phyloP scores from a whole-genome alignment of 1,140 invertebrate genomes.

The Drosophila auraria region DNA sequence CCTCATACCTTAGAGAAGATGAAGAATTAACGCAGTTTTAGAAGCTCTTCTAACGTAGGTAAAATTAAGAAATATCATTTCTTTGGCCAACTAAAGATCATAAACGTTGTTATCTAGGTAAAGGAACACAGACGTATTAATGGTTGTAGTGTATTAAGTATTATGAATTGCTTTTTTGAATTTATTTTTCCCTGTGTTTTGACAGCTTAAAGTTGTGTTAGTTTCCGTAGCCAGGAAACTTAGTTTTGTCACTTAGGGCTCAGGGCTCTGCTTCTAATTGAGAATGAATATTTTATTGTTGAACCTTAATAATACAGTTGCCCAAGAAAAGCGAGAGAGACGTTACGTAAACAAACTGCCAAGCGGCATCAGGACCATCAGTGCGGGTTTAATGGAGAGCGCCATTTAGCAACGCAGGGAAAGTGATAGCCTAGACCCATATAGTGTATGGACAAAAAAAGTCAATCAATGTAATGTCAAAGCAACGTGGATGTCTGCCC shows the following conservation, averaged over 20 bases:
- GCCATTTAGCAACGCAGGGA: neutral
- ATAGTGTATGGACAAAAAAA: constrained; percentile 42
- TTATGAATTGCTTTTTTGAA: too few species aligned
- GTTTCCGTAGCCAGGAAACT: constrained; percentile 1
- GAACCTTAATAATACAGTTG: constrained; percentile 37
- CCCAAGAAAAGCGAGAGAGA: constrained; percentile 7
- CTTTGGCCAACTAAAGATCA: too few species aligned
- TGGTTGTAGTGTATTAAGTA: too few species aligned
- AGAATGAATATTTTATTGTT: constrained; percentile 53
- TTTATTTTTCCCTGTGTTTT: too few species aligned
- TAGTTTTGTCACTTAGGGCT: neutral
- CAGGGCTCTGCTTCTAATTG: constrained; percentile 25
- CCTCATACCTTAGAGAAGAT: too few species aligned
- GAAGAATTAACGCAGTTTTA: too few species aligned
- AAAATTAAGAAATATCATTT: too few species aligned
- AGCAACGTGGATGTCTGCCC: constrained; percentile 44
- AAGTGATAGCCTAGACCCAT: constrained; percentile 33
- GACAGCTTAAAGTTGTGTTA: neutral
- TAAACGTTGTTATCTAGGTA: too few species aligned
- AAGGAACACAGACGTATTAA: too few species aligned
- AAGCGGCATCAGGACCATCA: constrained; percentile 19
- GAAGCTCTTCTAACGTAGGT: too few species aligned
- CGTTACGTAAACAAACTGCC: constrained; percentile 44
- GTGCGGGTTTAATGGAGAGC: neutral
- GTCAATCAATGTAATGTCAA: constrained; percentile 64